Percentiles rank a stretch among this genome's conserved stretches.
Conservation (phyloP, 2,113 vertebrate genomes). For the Daphoenositta chrysoptera region DNA sequence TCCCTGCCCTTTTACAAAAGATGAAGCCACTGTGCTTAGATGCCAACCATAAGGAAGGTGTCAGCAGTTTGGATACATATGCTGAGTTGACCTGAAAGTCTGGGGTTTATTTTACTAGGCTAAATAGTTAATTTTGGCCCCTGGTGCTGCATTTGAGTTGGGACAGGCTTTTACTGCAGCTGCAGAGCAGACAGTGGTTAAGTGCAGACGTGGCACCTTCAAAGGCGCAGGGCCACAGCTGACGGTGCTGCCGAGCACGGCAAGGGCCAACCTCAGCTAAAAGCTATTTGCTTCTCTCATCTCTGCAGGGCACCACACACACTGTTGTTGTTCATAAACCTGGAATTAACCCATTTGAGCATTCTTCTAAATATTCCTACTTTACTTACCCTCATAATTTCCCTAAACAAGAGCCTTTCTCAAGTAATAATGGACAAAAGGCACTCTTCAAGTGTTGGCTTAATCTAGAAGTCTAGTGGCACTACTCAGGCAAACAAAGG, state of each 20-base stretch:
- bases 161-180: not conserved
- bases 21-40: not conserved
- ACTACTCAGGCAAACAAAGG: not conserved
- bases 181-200: not conserved
- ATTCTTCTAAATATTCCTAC: not conserved
- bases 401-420: not conserved
- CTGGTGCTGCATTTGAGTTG: not conserved
- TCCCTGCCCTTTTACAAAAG: not conserved
- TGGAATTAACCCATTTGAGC: not conserved
- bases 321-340: not conserved
- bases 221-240: not conserved
- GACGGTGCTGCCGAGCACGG: rapidly evolving
- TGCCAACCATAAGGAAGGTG: not conserved
- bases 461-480: not conserved
- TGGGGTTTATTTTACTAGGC: not conserved
- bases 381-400: not conserved
- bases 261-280: not conserved
- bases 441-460: not conserved
- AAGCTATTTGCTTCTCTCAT: not conserved
- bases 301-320: not conserved
- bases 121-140: not conserved
- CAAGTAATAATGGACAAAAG: not conserved
- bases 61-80: not conserved
- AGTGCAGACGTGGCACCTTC: not conserved
- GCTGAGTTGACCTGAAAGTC: not conserved